Percentiles rank a stretch among this genome's conserved stretches.
Conservation (phyloP, 2,113 vertebrate species). For the Ceratotherium simum region DNA sequence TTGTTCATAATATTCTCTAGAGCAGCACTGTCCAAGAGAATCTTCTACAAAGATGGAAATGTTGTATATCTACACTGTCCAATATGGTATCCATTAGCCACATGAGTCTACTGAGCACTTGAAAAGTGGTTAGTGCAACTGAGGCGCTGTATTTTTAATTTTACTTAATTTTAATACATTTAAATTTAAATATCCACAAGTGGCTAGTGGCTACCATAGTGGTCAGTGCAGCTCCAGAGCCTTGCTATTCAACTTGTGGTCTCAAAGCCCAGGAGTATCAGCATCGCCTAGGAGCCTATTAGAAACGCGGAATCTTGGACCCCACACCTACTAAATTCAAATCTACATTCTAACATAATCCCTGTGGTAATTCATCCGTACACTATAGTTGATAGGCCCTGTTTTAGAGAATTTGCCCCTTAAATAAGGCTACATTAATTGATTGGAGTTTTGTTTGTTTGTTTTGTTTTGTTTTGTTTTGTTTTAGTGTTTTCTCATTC, state of each 20-base stretch:
- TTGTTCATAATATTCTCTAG: not conserved
- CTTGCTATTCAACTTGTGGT: not conserved
- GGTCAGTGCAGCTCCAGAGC: not conserved
- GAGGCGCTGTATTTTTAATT: not conserved
- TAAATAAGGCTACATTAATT: not conserved
- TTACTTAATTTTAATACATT: slow-evolving; percentile 5
- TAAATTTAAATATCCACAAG: not conserved
- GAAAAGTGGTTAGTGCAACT: not conserved
- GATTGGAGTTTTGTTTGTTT: not conserved
- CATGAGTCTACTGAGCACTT: not conserved
- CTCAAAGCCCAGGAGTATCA: not conserved
- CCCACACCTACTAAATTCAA: not conserved
- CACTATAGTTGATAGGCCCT: not conserved
- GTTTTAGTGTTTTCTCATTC: not conserved
- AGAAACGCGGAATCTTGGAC: not conserved
- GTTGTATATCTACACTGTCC: not conserved
- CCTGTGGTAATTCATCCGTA: not conserved
- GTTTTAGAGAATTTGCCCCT: not conserved
- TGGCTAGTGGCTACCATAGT: not conserved
- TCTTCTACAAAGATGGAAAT: not conserved
- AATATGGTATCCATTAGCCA: not conserved
- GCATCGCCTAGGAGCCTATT: not conserved
- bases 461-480: not conserved
- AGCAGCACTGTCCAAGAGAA: not conserved
- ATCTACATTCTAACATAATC: not conserved